Evolutionary conservation across 1,140 invertebrate species (phyloP).

Genomic region (Saccostrea glomerata): DNA sequence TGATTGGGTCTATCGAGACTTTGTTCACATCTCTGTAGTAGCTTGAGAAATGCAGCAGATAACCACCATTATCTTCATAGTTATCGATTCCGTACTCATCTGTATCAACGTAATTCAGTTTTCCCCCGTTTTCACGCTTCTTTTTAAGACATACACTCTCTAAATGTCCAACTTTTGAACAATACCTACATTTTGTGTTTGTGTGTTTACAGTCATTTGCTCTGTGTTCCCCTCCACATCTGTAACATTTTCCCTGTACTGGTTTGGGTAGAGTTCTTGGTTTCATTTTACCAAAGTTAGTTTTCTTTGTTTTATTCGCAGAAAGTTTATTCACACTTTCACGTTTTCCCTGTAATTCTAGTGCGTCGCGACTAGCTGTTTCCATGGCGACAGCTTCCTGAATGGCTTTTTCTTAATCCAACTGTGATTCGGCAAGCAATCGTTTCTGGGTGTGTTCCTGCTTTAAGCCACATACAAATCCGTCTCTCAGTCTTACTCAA

Average conservation of each 20-base stretch:
- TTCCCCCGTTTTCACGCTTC: too few species aligned
- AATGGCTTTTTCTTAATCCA: conserved; percentile 53
- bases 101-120: too few species aligned
- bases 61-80: too few species aligned
- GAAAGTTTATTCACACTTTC: neutral
- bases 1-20: neutral
- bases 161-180: neutral
- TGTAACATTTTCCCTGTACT: neutral
- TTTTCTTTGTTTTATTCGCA: neutral
- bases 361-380: conserved; percentile 45
- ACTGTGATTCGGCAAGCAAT: conserved; percentile 45
- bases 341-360: too few species aligned
- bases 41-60: too few species aligned
- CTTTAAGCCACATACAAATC: conserved; percentile 59
- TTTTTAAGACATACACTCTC: neutral
- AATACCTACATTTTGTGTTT: neutral
- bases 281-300: neutral
- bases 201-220: neutral
- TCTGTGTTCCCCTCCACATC: neutral
- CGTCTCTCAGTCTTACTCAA: conserved; percentile 57
- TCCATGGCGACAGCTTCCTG: conserved; percentile 55
- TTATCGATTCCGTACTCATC: too few species aligned
- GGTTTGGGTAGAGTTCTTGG: neutral
- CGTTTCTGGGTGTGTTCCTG: conserved; percentile 55
- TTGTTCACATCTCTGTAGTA: neutral